Conservation (phyloP, 2,888 invertebrate species). For the Rhogogaster chlorosoma region DNA sequence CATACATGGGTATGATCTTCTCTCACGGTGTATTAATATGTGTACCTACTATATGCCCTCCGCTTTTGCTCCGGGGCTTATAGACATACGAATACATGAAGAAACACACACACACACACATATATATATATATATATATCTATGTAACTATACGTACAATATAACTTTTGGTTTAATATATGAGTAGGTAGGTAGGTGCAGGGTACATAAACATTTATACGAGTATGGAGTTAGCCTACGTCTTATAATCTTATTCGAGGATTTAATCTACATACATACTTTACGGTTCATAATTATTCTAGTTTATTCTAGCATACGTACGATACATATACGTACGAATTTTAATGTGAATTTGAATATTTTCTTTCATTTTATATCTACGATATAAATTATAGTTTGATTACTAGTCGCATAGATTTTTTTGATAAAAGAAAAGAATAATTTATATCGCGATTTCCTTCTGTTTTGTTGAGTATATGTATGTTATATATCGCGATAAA, state of each 20-base stretch:
- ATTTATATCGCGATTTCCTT: too few relatives aligned
- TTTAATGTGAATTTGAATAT: too few relatives aligned
- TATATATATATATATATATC: neutral
- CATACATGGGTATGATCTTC: neutral
- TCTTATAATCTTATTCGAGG: slow-evolving; percentile 13
- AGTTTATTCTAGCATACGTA: neutral
- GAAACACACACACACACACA: neutral
- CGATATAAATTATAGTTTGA: too few relatives aligned
- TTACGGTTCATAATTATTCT: neutral
- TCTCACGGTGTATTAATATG: neutral
- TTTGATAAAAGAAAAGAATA: too few relatives aligned
- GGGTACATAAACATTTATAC: neutral
- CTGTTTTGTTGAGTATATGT: too few relatives aligned
- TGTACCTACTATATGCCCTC: neutral
- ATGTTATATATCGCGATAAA: neutral
- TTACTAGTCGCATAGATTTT: too few relatives aligned
- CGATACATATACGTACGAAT: too few relatives aligned
- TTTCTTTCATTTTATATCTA: too few relatives aligned
- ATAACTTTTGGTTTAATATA: neutral
- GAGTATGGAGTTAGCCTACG: neutral
- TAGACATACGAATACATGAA: neutral
- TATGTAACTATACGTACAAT: neutral
- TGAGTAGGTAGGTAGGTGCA: neutral
- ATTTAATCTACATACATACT: neutral
- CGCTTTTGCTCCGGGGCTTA: neutral